Evolutionary conservation across 1,140 invertebrate genomes (phyloP).

Genomic region (Drosophila novamexicana): DNA sequence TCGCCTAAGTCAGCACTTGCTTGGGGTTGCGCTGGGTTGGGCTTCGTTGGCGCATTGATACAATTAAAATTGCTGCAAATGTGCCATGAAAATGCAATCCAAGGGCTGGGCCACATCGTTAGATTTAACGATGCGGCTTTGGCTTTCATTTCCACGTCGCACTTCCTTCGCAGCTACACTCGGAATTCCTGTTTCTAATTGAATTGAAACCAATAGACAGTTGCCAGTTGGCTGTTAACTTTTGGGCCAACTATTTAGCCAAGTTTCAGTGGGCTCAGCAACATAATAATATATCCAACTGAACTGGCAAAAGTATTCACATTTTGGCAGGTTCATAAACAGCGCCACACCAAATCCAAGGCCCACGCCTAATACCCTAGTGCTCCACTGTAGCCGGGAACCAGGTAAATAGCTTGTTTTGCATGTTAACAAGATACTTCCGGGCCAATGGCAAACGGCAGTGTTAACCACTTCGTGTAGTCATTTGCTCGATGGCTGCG

Average conservation of each 20-base stretch:
- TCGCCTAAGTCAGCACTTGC: neutral
- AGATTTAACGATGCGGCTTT: constrained; percentile 75
- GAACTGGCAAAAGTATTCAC: constrained; percentile 23
- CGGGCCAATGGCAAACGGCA: constrained; percentile 62
- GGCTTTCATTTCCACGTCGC: neutral
- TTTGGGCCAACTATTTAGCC: constrained; percentile 20
- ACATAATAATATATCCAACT: constrained; percentile 8
- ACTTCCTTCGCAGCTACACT: constrained; percentile 2
- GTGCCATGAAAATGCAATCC: constrained; percentile 74
- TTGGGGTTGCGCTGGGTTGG: constrained; percentile 3
- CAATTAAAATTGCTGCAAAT: constrained; percentile 81
- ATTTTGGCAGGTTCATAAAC: constrained; percentile 48
- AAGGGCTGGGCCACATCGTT: constrained; percentile 71
- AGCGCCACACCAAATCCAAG: neutral
- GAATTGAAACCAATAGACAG: constrained; percentile 42
- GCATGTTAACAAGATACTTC: constrained; percentile 83
- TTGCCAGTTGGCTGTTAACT: constrained; percentile 11
- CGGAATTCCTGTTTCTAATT: constrained; percentile 41
- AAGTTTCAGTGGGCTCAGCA: neutral
- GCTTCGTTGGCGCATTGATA: constrained; percentile 52
- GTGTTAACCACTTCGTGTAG: constrained; percentile 35
- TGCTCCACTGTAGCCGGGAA: neutral
- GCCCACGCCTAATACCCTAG: neutral
- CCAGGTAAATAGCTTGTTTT: constrained; percentile 72
- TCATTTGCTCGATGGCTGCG: constrained; percentile 21